Base-by-base conservation (phyloP, 2,113 vertebrate species). In the Nesoenas mayeri region DNA sequence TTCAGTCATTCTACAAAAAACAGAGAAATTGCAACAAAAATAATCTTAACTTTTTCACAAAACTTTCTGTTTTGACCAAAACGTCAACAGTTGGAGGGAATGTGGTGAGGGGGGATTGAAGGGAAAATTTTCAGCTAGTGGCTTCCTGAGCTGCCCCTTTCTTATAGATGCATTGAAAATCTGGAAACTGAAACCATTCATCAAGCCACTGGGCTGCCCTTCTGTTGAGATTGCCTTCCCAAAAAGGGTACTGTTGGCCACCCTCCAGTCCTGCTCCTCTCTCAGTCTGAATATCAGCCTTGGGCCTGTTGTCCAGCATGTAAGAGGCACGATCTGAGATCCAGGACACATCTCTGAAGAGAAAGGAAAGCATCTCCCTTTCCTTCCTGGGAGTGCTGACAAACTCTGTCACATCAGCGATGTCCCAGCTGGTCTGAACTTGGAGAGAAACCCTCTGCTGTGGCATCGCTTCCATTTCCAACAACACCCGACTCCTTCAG, bases 251-350 rank as follows among this genome's bases (percentile, higher is more conserved):
- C 44, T 60, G 36, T 79, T 67, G 75, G 36, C 16, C 54, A 67
- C 56, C 9, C 9, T 60, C 34, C 34, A 60, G 20, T 36, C 56
- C 48, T 67, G 57, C 61, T 89, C 12, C 48, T 71, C 64, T 79
- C 71, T 56, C 34, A 86, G 0, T 40, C 1, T 62, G 42, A 65
- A 5, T 2, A 25, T 44, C 9, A 10, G 8, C 6, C 34, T 74
- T 42, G 67, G 26, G 22, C 36, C 26, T 3, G 2, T 15, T 31
- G 28, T 34, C 36, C 36, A 72, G 12, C 40, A 15, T 4, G 7
- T 26, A 69, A 69, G 15, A 75, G 28, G 0, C 0, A 9, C 8
- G 20, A 10, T 91, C 12, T 42, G 7, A 47, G 1, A 0, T 64
- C 64, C 56, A 67, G 24, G 51, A 62, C 22, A 9, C 11, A 3